Percentiles rank a stretch among this genome's conserved stretches.
phyloP scores from a whole-genome alignment of 2,888 invertebrate species.

The Choristoneura rosaceana region DNA sequence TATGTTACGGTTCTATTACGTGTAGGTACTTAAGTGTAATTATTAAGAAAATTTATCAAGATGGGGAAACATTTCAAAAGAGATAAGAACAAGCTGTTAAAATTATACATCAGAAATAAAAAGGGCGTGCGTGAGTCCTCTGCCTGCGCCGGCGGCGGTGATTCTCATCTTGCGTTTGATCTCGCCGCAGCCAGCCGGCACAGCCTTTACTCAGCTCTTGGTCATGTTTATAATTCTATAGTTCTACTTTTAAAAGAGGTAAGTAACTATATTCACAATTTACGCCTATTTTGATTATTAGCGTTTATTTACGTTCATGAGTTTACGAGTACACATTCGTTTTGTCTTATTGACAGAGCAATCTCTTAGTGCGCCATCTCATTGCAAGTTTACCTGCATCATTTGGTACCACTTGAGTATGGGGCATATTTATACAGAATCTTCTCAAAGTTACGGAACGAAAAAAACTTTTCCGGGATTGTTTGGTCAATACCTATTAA shows the following conservation, averaged over 20 bases:
- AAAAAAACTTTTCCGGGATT: too few species aligned
- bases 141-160: slow-evolving; percentile 63
- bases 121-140: slow-evolving; percentile 64
- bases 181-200: slow-evolving; percentile 61
- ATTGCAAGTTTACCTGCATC: too few species aligned
- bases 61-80: slow-evolving; percentile 47
- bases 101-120: slow-evolving; percentile 68
- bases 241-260: neutral
- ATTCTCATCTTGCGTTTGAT: slow-evolving; percentile 79
- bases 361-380: neutral
- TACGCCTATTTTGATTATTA: neutral
- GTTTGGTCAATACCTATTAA: too few species aligned
- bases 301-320: neutral
- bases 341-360: neutral
- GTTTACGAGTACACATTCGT: neutral
- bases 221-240: slow-evolving; percentile 58
- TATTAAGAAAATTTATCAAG: slow-evolving; percentile 21
- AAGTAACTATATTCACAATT: too few species aligned
- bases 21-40: neutral
- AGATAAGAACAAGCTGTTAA: slow-evolving; percentile 70
- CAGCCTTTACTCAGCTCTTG: slow-evolving; percentile 62
- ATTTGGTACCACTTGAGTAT: too few species aligned
- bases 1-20: too few species aligned
- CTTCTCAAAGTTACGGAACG: too few species aligned
- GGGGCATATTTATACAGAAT: too few species aligned